Evolutionary conservation across 2,113 vertebrate species (phyloP), one percentile per base, ranked within the genome.

Genomic region (Neotragus moschatus): DNA sequence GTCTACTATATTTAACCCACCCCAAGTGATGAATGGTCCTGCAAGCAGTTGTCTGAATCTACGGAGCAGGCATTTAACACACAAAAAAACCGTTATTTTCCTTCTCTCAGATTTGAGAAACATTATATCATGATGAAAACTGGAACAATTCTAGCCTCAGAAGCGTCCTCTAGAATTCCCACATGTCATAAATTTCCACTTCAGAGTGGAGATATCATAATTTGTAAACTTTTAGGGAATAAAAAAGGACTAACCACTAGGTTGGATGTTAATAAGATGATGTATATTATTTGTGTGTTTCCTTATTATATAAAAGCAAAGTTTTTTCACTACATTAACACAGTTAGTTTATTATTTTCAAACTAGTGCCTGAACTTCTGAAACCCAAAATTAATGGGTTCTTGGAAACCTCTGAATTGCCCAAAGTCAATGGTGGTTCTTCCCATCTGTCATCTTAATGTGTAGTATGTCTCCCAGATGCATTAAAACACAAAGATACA

Each of bases 331-430:
- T 96, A 73, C 45, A 73, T 92, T 92, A 94, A 45, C 49, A 84
- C 7, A 79, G 56, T 91, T 96, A 85, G 96, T 98, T 94, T 97
- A 96, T 92, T 96, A 97, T 97, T 95, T 97, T 95, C 82, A 94
- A 96, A 39, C 75, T 96, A 84, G 63, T 93, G 43, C 51, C 94
- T 95, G 58, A 82, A 97, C 63, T 97, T 90, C 45, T 94, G 61
- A n/a, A 96, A 94, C 88, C 96, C 19, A 95, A 95, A 98, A 92
- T 98, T 93, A 95, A 96, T 95, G 85, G 97, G 17, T 51, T 93
- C 53, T 93, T 97, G 96, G 92, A 96, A 97, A 89, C 6, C 86
- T 97, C 79, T 95, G 88, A 94, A 97, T 89, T 94, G 80, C 63
- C 49, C 75, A 84, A 53, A 96, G 55, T 97, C 93, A 93, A 75